phyloP scores from a whole-genome alignment of 2,888 invertebrate genomes.

The Papilio gigon region DNA sequence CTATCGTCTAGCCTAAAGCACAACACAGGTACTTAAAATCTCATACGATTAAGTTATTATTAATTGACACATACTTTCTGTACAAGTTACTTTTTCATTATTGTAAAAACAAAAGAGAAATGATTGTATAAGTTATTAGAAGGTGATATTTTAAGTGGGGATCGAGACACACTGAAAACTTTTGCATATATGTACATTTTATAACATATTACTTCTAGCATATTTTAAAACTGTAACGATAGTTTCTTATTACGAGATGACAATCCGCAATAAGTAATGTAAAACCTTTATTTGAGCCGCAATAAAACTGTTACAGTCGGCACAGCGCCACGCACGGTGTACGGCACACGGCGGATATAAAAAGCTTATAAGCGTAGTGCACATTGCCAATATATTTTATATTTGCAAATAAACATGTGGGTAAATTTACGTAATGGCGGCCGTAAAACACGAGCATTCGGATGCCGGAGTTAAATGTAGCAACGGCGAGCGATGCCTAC shows the following conservation, averaged over 20 bases:
- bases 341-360: slow-evolving; percentile 43
- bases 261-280: background rate
- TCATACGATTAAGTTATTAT: background rate
- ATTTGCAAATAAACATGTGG: slow-evolving; percentile 80
- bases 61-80: background rate
- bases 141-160: too few species aligned
- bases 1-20: background rate
- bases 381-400: slow-evolving; percentile 73
- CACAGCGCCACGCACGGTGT: slow-evolving; percentile 24
- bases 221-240: background rate
- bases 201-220: background rate
- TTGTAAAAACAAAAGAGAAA: background rate
- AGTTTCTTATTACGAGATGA: background rate
- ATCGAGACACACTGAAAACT: too few species aligned
- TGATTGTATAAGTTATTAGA: too few species aligned
- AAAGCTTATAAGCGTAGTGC: slow-evolving; percentile 55
- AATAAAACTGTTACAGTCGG: slow-evolving; percentile 30
- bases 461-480: slow-evolving; percentile 52
- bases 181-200: background rate
- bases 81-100: background rate
- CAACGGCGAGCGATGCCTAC: slow-evolving; percentile 48
- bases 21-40: background rate
- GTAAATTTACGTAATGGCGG: slow-evolving; percentile 79
- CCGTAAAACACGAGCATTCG: slow-evolving; percentile 66
- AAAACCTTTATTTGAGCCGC: slow-evolving; percentile 6